A percentile compares a stretch with the other conserved stretches of the same genome.
These are phyloP conservation scores for Plectrocnemia conspersa DNA, from an alignment of 1,140 invertebrate species.

Conservation along the genomic window DNA sequence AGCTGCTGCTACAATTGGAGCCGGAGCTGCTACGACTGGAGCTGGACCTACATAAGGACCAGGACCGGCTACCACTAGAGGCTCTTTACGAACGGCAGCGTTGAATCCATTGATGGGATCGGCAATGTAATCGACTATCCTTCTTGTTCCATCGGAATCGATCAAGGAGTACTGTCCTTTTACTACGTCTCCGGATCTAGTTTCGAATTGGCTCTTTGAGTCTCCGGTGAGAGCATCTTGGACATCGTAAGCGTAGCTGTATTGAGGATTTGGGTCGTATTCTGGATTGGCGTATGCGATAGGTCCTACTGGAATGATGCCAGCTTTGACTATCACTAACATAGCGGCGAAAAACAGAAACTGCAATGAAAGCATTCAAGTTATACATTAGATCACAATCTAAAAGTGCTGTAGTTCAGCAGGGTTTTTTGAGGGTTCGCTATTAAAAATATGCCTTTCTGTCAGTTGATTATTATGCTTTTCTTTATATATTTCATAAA, in stretches of 20 bases:
- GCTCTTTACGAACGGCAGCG: constrained; percentile 43
- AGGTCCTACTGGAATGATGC: constrained; percentile 39
- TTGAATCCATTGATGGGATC: constrained; percentile 53
- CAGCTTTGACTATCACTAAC: constrained; percentile 45
- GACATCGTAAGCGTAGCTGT: constrained; percentile 55
- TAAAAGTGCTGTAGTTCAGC: too few relatives aligned
- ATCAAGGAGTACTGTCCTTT: constrained; percentile 52
- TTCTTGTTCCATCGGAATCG: constrained; percentile 54
- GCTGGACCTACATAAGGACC: too few relatives aligned
- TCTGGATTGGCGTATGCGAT: constrained; percentile 36
- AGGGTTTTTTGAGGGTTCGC: too few relatives aligned
- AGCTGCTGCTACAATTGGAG: constrained; percentile 13
- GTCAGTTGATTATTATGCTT: too few relatives aligned
- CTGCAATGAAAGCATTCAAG: constrained; percentile 38
- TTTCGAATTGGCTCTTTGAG: constrained; percentile 56
- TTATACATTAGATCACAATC: too few relatives aligned
- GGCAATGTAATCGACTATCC: constrained; percentile 57
- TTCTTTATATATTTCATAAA: too few relatives aligned
- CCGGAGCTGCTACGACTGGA: not conserved
- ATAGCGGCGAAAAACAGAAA: constrained; percentile 45
- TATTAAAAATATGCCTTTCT: too few relatives aligned
- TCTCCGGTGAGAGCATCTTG: constrained; percentile 57
- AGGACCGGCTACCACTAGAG: too few relatives aligned
- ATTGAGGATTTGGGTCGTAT: constrained; percentile 55
- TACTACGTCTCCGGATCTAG: constrained; percentile 53